phyloP scores from a whole-genome alignment of 2,888 invertebrate species.

The Bombylius major region DNA sequence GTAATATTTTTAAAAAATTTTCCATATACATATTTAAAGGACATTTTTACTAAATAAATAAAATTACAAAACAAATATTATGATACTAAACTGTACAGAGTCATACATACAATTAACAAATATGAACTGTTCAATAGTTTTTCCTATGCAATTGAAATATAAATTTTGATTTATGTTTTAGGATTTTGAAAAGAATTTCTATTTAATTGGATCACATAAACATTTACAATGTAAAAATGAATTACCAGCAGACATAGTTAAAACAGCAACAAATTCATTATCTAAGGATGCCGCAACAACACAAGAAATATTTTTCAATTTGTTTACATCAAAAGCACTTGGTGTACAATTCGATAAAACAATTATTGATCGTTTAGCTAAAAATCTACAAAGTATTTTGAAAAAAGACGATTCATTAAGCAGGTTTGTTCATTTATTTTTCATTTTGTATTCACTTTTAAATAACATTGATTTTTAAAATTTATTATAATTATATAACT shows the following conservation, averaged over 20 bases:
- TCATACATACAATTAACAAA: not conserved
- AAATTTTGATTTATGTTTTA: constrained; percentile 12
- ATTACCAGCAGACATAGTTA: constrained; percentile 39
- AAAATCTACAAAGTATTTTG: constrained; percentile 58
- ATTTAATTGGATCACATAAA: constrained; percentile 51
- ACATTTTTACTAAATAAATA: too few species aligned
- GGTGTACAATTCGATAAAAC: constrained; percentile 52
- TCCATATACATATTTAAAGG: not conserved
- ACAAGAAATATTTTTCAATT: constrained; percentile 61
- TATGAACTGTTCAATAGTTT: not conserved
- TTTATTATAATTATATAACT: too few species aligned
- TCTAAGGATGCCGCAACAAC: constrained; percentile 53
- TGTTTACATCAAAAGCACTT: constrained; percentile 53
- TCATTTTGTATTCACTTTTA: constrained; percentile 15
- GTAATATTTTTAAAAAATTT: constrained; percentile 6
- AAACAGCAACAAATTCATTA: constrained; percentile 44
- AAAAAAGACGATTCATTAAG: constrained; percentile 74
- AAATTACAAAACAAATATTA: too few species aligned
- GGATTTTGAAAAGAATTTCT: constrained; percentile 47
- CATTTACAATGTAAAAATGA: constrained; percentile 43
- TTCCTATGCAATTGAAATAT: too few species aligned
- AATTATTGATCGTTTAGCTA: constrained; percentile 55
- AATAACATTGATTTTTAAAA: constrained; percentile 17
- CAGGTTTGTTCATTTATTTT: constrained; percentile 37
- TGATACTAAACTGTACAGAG: too few species aligned